A percentile compares a stretch with the other conserved stretches of the same genome.
phyloP scores from a whole-genome alignment of 2,888 invertebrate genomes.

The Drosophila conformis region DNA sequence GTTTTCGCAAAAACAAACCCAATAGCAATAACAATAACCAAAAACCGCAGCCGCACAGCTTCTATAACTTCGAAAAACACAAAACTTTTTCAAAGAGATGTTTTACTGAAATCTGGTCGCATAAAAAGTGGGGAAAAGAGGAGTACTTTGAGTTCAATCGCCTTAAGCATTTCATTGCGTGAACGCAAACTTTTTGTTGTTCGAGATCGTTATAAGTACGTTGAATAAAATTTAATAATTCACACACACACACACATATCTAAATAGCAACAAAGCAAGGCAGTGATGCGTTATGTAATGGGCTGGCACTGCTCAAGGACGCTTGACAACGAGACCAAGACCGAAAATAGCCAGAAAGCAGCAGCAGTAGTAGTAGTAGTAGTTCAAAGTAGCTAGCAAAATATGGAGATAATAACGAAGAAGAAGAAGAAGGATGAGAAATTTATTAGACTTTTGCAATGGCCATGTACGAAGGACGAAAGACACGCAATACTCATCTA shows the following conservation, averaged over 20 bases:
- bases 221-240: constrained; percentile 52
- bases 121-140: background rate
- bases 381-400: constrained; percentile 27
- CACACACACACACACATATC: constrained; percentile 11
- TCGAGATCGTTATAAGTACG: constrained; percentile 36
- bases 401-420: constrained; percentile 25
- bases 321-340: constrained; percentile 41
- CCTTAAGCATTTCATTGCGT: constrained; percentile 33
- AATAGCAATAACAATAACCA: constrained; percentile 7
- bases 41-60: constrained; percentile 5
- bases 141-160: constrained; percentile 46
- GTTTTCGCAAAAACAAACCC: constrained; percentile 5
- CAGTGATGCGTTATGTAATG: constrained; percentile 61
- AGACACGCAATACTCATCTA: constrained; percentile 49
- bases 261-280: constrained; percentile 8
- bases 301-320: constrained; percentile 53
- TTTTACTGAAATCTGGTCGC: background rate
- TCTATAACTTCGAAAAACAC: constrained; percentile 12
- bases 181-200: constrained; percentile 44
- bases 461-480: constrained; percentile 65
- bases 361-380: constrained; percentile 18
- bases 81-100: constrained; percentile 33
- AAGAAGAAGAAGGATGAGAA: constrained; percentile 21
- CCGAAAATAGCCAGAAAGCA: constrained; percentile 52
- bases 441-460: constrained; percentile 63